phyloP scores from a whole-genome alignment of 1,140 invertebrate species.

The Papilio glaucus region DNA sequence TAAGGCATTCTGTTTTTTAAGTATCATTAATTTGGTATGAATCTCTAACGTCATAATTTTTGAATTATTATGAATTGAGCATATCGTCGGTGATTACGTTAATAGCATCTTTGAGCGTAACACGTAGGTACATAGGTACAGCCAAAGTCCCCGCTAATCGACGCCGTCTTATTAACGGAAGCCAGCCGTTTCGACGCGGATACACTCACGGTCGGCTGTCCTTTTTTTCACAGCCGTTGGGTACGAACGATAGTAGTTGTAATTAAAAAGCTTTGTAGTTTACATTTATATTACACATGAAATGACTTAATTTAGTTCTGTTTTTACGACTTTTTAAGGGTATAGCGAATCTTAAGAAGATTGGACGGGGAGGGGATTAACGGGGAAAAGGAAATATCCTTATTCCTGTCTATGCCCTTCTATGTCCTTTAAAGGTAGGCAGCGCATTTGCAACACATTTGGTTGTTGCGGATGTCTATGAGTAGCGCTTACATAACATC shows the following conservation, averaged over 20 bases:
- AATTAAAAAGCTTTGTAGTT: not conserved
- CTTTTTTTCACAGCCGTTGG: constrained; percentile 37
- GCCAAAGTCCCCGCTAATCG: constrained; percentile 58
- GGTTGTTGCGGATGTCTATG: no score
- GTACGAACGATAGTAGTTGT: not conserved
- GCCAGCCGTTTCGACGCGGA: constrained; percentile 56
- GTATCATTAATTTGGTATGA: constrained; percentile 32
- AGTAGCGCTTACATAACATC: no score
- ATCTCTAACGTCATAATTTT: constrained; percentile 26
- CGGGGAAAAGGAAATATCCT: no score
- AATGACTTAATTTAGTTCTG: no score
- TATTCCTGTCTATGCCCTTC: no score
- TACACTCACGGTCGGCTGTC: constrained; percentile 56
- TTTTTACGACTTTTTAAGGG: no score
- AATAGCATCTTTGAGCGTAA: constrained; percentile 24
- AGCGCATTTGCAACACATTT: no score
- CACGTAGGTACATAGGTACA: constrained; percentile 38
- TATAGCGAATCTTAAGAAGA: no score
- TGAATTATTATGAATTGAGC: constrained; percentile 24
- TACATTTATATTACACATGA: no score
- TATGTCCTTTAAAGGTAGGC: no score
- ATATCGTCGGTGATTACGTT: constrained; percentile 30
- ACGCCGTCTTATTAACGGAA: constrained; percentile 62
- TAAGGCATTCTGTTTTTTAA: constrained; percentile 16
- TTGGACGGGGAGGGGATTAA: no score